A percentile compares a stretch with the other conserved stretches of the same genome.
phyloP scores from a whole-genome alignment of 1,140 invertebrate species.

The Drosophila suzukii region DNA sequence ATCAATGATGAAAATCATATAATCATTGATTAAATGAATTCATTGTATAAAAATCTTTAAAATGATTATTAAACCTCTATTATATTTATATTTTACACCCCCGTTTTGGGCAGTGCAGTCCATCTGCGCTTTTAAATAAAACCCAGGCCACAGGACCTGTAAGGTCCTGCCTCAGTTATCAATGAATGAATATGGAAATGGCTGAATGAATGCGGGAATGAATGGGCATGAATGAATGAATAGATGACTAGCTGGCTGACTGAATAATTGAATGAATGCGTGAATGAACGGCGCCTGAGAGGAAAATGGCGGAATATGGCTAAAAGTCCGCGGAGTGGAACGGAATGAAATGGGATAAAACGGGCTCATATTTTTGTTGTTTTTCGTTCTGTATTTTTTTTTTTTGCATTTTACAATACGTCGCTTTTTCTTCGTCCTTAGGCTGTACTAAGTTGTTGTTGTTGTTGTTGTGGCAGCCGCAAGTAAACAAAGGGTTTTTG shows the following conservation, averaged over 20 bases:
- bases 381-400: not conserved
- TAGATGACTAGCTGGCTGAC: constrained; percentile 29
- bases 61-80: too few relatives aligned
- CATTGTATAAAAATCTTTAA: too few relatives aligned
- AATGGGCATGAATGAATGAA: constrained; percentile 45
- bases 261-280: constrained; percentile 34
- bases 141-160: constrained; percentile 2
- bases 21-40: too few relatives aligned
- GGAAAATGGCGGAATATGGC: not conserved
- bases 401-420: constrained; percentile 31
- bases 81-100: not conserved
- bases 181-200: constrained; percentile 38
- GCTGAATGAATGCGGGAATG: constrained; percentile 33
- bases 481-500: constrained; percentile 65
- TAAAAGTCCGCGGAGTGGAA: constrained; percentile 18
- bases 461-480: constrained; percentile 46
- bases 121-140: constrained; percentile 3
- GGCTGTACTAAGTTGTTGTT: constrained; percentile 11
- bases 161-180: constrained; percentile 14
- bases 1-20: too few relatives aligned
- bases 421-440: constrained; percentile 34
- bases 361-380: constrained; percentile 19
- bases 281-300: constrained; percentile 32
- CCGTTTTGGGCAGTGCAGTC: constrained; percentile 1
- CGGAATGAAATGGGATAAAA: constrained; percentile 17